Evolutionary conservation across 2,113 vertebrate species (phyloP), one percentile per base, ranked within the genome.

Genomic region (Sclerurus mexicanus): DNA sequence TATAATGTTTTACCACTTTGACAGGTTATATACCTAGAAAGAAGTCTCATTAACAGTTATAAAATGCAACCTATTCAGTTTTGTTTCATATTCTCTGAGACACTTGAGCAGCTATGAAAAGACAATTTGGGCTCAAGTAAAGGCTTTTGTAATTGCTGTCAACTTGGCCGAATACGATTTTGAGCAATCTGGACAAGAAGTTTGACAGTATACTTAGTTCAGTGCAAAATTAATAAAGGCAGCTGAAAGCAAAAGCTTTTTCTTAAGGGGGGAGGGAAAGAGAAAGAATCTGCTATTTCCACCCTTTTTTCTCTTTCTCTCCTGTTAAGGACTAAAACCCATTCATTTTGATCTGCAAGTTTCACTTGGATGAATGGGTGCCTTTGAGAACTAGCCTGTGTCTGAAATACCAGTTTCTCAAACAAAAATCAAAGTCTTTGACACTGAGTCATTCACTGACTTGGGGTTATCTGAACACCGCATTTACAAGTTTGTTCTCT

Each of bases 101-200:
- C 85, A 90, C 64, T 93, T 90, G 63, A 88, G 49, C 44, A 92
- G 85, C 40, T 67, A 78, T 83, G 85, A 95, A 96, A 92, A 93
- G 79, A 96, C 64, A 74, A 96, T 93, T 96, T 95, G 59, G 63
- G 21, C 47, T 93, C 50, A 79, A 91, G 77, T 27, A 93, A 88
- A 87, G 68, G 75, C 67, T 90, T 96, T 94, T 92, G 56, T 92
- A 87, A 63, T 84, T 90, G 80, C 93, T 95, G 91, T 87, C 94
- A 97, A 12, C 80, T 94, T 95, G 87, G 63, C 44, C 82, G 50
- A 93, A 84, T 83, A 88, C 39, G 47, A 39, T 91, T 93, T 91
- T 85, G 63, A 91, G 67, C 42, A 76, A 46, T 86, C 30, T 60
- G 85, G 85, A 86, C 78, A 88, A 80, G 69, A 93, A 80, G 24